Conservation (phyloP, 2,888 invertebrate genomes). For the Folsomia candida region DNA sequence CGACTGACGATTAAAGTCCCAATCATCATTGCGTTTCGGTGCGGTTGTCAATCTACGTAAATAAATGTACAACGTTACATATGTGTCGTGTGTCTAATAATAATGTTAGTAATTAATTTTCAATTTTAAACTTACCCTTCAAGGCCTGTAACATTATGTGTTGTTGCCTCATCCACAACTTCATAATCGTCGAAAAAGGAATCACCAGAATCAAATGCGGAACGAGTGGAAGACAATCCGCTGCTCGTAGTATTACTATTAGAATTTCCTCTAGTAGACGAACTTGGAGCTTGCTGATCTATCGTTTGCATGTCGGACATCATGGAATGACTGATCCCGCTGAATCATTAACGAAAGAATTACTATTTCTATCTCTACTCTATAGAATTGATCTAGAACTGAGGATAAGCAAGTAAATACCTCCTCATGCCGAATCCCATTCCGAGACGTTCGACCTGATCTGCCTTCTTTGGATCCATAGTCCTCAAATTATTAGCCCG, state of each 20-base stretch:
- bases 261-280: too few species aligned
- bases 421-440: constrained; percentile 72
- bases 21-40: constrained; percentile 25
- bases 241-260: constrained; percentile 22
- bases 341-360: constrained; percentile 53
- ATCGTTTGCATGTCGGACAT: constrained; percentile 86
- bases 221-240: constrained; percentile 53
- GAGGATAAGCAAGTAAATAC: constrained; percentile 53
- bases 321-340: constrained; percentile 79
- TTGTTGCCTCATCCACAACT: constrained; percentile 32
- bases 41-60: not conserved
- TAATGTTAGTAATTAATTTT: not conserved
- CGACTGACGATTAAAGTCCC: constrained; percentile 38
- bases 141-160: constrained; percentile 23
- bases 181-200: constrained; percentile 59
- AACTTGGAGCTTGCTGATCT: constrained; percentile 72
- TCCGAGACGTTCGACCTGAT: constrained; percentile 86
- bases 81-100: not conserved
- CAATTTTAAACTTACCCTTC: constrained; percentile 26
- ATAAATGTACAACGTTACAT: not conserved
- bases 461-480: constrained; percentile 77
- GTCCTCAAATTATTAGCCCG: constrained; percentile 70
- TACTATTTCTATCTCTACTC: not conserved
- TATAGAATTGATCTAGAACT: not conserved
- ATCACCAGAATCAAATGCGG: constrained; percentile 53